Evolutionary conservation across 1,140 invertebrate genomes (phyloP), one percentile per base, ranked within the genome.

Genomic region (Drosophila seguyi): DNA sequence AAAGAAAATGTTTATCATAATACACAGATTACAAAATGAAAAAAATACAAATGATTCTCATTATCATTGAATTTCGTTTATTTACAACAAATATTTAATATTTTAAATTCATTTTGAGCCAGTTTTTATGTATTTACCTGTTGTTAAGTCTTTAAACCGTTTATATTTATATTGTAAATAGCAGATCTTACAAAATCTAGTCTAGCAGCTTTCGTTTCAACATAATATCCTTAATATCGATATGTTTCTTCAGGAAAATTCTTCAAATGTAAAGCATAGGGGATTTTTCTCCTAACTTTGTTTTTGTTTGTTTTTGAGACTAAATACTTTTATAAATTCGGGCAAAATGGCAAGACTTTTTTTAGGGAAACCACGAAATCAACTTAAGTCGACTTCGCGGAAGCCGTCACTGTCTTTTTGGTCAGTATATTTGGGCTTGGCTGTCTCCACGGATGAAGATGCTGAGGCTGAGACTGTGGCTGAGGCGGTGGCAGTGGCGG

Each of bases 321-420:
- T 44, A 53, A 73, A 74, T 74, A 45, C 68, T 73, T 53, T 16
- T 20, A 11, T 34, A 71, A 71, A 55, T 47, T 72, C 31, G 29
- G 52, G 13, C 3, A 14, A 22, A 8, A n/a, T 41, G 18, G 39
- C 45, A 67, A 67, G 27, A 31, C 11, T 34, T 22, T 8, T 3
- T 31, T 25, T 31, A 25, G 29, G 8, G 7, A 34, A 13, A 34
- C 48, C 29, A 29, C 48, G 6, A 50, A 50, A 50, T 31, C 48
- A 91, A 61, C 66, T 92, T 25, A 92, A 79, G 58, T 92, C 91
- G 41, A 92, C 78, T 45, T 92, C 88, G n/a, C 71, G 83, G 56
- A 92, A 92, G 8, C 61, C 79, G 67, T 76, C 75, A 42, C 57
- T 53, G n/a, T 79, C 67, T 41, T 74, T 83, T 56, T 39, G 13